Evolutionary conservation across 2,888 invertebrate species (phyloP), one percentile per base, ranked within the genome.

Genomic region (Limnephilus rhombicus): DNA sequence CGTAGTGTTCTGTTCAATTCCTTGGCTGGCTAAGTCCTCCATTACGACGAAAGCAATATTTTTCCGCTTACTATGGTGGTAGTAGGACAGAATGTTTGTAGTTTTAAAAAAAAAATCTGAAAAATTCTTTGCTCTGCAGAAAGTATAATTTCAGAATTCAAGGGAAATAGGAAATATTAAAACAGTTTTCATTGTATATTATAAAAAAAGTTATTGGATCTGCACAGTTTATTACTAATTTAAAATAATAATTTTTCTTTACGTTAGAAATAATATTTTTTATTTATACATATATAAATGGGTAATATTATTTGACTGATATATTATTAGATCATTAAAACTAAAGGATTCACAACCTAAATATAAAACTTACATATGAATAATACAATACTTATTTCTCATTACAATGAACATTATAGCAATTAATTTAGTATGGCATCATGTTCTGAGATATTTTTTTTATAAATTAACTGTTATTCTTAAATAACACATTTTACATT

Each of bases 401-500:
- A 82, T 15, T 82, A 82, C 82, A 82, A 82, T 82, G 82, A 82
- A 82, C 53, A 68, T 68, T 82, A 15, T 82, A 82, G 82, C 82
- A 82, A 82, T 82, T 82, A 82, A 82, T 82, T n/a, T 29, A 82
- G 82, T 82, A 82, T 82, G 82, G 82, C 82, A 82, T 82, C 82
- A 82, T 82, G 82, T 82, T 82, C 29, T 82, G 82, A 82, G 82
- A 82, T 82, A 31, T 82, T 31, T 82, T 31, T 82, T 15, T 31
- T 18, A 82, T 34, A 82, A 15, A 29, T 11, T 34, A 82, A 68
- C 24, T 68, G 18, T 68, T 68, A 68, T 68, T 68, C 53, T 68
- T 68, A 68, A 68, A 15, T 18, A 18, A 53, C 18, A 15, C 18
- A 15, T 13, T 49, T 3, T 18, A 53, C 4, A 53, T 53, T 18